Evolutionary conservation across 2,113 vertebrate species (phyloP), one percentile per base, ranked within the genome.

Genomic region (Camarhynchus parvulus): DNA sequence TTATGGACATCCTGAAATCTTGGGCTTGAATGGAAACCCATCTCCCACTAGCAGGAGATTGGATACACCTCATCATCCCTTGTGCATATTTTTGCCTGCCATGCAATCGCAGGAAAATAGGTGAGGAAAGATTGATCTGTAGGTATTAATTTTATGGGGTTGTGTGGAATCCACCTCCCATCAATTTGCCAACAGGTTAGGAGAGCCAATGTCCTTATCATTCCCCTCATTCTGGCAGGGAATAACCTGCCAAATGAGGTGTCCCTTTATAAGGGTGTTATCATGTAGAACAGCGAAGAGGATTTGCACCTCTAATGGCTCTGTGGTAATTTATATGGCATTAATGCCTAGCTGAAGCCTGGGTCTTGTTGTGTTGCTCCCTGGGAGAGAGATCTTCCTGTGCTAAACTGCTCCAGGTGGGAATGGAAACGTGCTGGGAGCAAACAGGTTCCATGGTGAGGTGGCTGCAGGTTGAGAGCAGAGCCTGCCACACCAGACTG

Each of bases 221-320:
- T 86, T 89, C 39, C 44, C 52, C 46, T 74, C 44, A 44, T 82
- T 14, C 17, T 62, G 92, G 75, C 85, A 89, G 46, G 93, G 87
- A 96, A 95, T 89, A 87, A 95, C 53, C 91, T 87, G 77, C 68
- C 82, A 85, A 83, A 81, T 47, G 79, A 96, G 67, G 90, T 92
- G 22, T 89, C 35, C 62, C 56, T 93, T 87, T 92, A 74, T 87
- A 69, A 92, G 53, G 74, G 83, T 73, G 84, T 91, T 91, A 80
- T 89, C 77, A 79, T 24, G 73, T 89, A 92, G 87, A 91, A 82
- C 70, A 92, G 89, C 3, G 3, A 44, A 95, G 89, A 1, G 5
- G 93, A 92, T 96, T 85, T 95, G 88, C 78, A 83, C 72, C 68
- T 91, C 79, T 89, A 74, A 86, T 93, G 92, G 84, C 76, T 89